Evolutionary conservation across 1,140 invertebrate species (phyloP), one percentile per base, ranked within the genome.

Genomic region (Platyura marginata): DNA sequence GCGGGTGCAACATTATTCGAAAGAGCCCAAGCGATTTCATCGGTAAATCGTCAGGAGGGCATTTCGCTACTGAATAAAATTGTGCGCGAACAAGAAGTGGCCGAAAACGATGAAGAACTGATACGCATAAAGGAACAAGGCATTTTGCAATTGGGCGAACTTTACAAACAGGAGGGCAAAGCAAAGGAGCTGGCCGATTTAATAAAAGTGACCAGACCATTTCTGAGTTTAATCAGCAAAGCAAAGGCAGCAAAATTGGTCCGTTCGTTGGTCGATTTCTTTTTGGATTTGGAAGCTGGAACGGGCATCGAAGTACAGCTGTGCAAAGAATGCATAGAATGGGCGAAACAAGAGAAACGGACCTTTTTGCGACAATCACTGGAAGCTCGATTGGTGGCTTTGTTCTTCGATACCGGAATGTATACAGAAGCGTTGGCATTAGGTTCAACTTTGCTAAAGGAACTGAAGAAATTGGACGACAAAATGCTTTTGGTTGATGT

Each of bases 241-340:
- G 95, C 95, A 19, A 98, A 98, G 66, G 95, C 96, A 44, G 94
- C 94, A 1, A 98, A 98, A 66, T 67, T 99, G 44, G 93, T 99
- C 0, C 75, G 94, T 46, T 85, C 88, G 10, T 67, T 99, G 39
- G 93, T 99, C 6, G 95, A 99, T 63, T 81, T 94, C 66, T 98
- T 98, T 64, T 67, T 99, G 37, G 93, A 97, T 64, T 77, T 98
- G 61, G 91, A 96, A 64, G 88, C 85, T 47, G 81, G 79, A 25
- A 93, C 88, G 50, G 91, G 90, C 23, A 84, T 88, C 44, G 91
- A 89, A 70, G 79, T 83, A 23, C 82, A 90, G 62, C 65, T 91
- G 32, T 88, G 81, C 59, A 84, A 92, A 67, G 94, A 99, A 67
- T 98, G 93, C 66, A 99, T 99, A 68, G 87, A 95, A 68, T 98